A percentile compares a stretch with the other conserved stretches of the same genome.
Conservation (phyloP, 2,113 vertebrate species). For the Planiliza haematocheilus region DNA sequence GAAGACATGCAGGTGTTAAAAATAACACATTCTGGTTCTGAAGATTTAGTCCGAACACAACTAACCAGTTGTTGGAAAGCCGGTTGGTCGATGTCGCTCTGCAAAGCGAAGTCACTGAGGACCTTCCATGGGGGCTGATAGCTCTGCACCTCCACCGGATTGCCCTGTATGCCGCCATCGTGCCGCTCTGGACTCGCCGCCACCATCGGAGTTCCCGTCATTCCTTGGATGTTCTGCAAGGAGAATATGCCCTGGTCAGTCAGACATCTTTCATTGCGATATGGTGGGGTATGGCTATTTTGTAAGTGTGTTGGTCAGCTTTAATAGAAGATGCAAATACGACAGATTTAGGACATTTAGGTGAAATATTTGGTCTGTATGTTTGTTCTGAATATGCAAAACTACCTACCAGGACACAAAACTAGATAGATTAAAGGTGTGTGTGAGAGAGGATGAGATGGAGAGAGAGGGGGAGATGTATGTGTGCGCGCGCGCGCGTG, state of each 20-base stretch:
- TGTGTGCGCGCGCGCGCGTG: no score
- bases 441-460: no score
- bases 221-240: constrained; percentile 97
- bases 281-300: not conserved
- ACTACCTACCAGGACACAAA: no score
- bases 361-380: no score
- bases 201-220: constrained; percentile 99
- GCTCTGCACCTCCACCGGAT: constrained; percentile 98
- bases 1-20: no score
- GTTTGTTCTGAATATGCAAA: no score
- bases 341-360: no score
- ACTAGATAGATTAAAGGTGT: no score
- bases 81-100: constrained; percentile 99
- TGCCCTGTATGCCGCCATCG: constrained; percentile 97
- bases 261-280: not conserved
- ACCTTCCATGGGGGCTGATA: constrained; percentile 99
- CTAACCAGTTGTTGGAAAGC: constrained; percentile 99
- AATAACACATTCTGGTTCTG: no score
- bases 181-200: constrained; percentile 97
- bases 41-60: not conserved
- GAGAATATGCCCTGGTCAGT: constrained; percentile 3
- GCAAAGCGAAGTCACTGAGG: constrained; percentile 98
- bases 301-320: no score
- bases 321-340: no score
- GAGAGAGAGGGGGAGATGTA: no score